phyloP scores from a whole-genome alignment of 2,888 invertebrate genomes.

The Syrphus vitripennis region DNA sequence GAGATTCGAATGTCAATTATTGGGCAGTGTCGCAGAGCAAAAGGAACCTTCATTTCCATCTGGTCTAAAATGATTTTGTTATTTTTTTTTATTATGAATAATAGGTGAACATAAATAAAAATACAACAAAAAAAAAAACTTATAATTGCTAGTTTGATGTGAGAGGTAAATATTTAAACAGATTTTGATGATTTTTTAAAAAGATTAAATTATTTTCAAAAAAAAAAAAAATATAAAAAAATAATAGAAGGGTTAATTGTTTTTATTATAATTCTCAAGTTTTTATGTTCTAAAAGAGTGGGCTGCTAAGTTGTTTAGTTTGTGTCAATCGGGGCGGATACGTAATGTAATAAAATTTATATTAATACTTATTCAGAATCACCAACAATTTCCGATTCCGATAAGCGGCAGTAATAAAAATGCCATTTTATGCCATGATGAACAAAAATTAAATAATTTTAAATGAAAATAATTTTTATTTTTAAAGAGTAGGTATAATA shows the following conservation, averaged over 20 bases:
- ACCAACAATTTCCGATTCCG: not conserved
- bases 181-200: conserved; percentile 5
- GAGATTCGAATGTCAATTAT: conserved; percentile 56
- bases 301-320: not conserved
- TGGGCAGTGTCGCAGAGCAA: conserved; percentile 43
- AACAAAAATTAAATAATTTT: too few species aligned
- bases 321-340: not conserved
- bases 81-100: not conserved
- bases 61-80: conserved; percentile 2
- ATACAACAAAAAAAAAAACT: not conserved
- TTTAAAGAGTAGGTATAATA: too few species aligned
- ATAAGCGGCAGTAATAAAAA: too few species aligned
- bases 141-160: not conserved
- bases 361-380: too few species aligned
- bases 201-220: not conserved
- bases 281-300: not conserved
- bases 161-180: conserved; percentile 13
- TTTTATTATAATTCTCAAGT: not conserved
- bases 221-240: not conserved
- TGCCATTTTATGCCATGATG: too few species aligned
- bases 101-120: conserved; percentile 10
- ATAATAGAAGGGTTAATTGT: not conserved
- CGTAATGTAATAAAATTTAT: not conserved
- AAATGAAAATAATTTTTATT: too few species aligned
- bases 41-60: conserved; percentile 20